Conservation (phyloP, 2,797 vertebrate genomes). For the Varecia variegata region DNA sequence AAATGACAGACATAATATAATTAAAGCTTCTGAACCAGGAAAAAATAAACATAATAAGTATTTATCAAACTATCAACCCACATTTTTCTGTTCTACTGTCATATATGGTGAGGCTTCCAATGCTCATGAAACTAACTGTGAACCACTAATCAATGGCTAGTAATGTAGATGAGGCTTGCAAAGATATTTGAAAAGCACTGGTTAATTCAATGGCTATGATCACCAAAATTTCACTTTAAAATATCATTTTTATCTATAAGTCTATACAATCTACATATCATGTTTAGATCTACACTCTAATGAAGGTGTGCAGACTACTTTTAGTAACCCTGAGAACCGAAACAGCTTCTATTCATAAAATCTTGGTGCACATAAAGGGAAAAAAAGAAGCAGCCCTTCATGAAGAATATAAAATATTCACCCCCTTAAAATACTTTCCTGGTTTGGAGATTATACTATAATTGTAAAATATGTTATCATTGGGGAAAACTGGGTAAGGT, state of each 20-base stretch:
- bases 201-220: background rate
- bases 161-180: background rate
- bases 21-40: background rate
- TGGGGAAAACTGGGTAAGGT: background rate
- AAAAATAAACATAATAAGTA: background rate
- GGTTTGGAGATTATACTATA: background rate
- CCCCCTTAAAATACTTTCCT: background rate
- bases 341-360: background rate
- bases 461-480: background rate
- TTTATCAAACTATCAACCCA: background rate
- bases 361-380: background rate
- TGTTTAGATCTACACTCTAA: background rate
- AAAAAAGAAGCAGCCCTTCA: background rate
- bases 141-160: background rate
- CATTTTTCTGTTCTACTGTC: background rate
- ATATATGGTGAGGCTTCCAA: background rate
- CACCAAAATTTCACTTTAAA: background rate
- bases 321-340: background rate
- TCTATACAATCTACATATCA: background rate
- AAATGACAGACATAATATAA: constrained; percentile 16
- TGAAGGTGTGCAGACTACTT: background rate
- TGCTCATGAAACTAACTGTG: background rate
- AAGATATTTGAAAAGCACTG: background rate
- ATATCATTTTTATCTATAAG: background rate
- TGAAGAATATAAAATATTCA: background rate